Percentiles rank a stretch among this genome's conserved stretches.
Evolutionary conservation across 2,113 vertebrate genomes (phyloP).

Genomic region (Glareola pratincola): DNA sequence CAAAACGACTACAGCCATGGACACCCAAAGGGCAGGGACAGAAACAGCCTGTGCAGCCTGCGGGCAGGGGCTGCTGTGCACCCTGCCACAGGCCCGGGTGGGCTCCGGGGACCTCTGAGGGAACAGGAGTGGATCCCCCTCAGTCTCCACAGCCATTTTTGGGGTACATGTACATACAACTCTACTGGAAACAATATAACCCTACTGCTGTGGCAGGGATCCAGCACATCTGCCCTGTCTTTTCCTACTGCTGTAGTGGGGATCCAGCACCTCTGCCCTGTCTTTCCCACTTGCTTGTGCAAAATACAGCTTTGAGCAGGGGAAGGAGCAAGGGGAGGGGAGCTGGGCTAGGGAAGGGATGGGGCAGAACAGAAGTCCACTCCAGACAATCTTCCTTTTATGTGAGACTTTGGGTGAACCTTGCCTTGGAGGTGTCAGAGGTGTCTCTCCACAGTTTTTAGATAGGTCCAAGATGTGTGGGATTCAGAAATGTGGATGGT

Average conservation of each 20-base stretch:
- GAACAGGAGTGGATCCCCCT: neutral
- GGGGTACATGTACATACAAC: neutral
- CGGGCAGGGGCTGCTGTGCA: neutral
- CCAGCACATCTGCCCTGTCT: neutral
- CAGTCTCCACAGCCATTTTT: neutral
- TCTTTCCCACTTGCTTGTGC: neutral
- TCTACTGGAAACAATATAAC: neutral
- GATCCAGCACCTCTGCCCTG: neutral
- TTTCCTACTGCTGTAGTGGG: too few species aligned
- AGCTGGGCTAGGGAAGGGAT: neutral
- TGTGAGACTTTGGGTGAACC: neutral
- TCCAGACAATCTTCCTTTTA: neutral
- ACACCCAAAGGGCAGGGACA: neutral
- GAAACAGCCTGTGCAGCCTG: neutral
- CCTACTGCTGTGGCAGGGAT: neutral
- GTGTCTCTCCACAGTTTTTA: neutral
- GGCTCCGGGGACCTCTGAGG: fast-evolving
- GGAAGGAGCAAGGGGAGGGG: neutral
- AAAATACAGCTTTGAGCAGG: neutral
- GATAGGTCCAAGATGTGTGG: neutral
- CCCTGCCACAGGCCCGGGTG: neutral
- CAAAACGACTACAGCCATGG: neutral
- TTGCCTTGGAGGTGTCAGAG: neutral
- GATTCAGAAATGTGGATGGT: fast-evolving
- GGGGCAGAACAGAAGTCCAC: neutral